Evolutionary conservation across 1,140 invertebrate species (phyloP).

Genomic region (Phymorhynchus buccinoides): DNA sequence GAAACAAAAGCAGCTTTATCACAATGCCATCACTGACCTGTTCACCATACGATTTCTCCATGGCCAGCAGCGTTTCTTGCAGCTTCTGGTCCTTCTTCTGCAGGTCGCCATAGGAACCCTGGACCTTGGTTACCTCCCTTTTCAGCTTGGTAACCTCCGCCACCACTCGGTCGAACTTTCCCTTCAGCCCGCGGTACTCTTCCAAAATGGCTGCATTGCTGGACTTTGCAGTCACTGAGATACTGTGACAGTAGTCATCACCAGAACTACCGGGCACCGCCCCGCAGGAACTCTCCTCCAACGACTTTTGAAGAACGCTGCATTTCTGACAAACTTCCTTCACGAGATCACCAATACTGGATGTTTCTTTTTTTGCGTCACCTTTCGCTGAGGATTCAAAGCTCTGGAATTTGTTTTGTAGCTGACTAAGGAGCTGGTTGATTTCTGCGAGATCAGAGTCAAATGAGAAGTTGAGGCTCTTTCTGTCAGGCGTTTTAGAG

Average conservation of each 20-base stretch:
- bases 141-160: conserved; percentile 58
- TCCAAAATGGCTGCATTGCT: conserved; percentile 53
- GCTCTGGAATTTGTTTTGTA: conserved; percentile 53
- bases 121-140: conserved; percentile 52
- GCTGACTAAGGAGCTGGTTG: conserved; percentile 50
- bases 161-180: conserved; percentile 57
- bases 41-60: conserved; percentile 55
- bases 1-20: too few species aligned
- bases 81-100: conserved; percentile 54
- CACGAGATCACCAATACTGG: conserved; percentile 51
- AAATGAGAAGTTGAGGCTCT: conserved; percentile 58
- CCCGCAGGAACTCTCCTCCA: conserved; percentile 53
- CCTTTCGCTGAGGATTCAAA: conserved; percentile 49
- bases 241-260: conserved; percentile 42
- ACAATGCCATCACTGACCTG: conserved; percentile 46
- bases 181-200: conserved; percentile 56
- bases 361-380: conserved; percentile 45
- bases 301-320: conserved; percentile 53
- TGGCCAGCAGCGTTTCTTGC: conserved; percentile 47
- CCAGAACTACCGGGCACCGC: background rate
- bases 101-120: conserved; percentile 50
- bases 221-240: conserved; percentile 44
- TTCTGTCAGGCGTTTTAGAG: conserved; percentile 37
- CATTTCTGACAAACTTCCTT: conserved; percentile 58
- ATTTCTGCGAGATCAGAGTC: conserved; percentile 63